Evolutionary conservation across 2,888 invertebrate species (phyloP).

Genomic region (Idaea aversata): DNA sequence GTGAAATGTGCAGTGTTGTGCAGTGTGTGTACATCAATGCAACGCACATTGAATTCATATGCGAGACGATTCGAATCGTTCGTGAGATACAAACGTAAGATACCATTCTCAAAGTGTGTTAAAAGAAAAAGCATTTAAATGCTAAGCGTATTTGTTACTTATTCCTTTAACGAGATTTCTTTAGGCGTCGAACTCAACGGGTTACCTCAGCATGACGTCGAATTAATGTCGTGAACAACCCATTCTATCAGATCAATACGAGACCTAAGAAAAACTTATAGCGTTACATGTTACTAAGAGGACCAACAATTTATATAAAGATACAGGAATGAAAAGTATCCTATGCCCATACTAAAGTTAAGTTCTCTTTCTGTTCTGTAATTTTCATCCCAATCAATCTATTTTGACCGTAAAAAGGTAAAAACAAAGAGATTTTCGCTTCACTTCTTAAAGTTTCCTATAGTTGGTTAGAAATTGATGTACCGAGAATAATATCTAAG

Average conservation of each 20-base stretch:
- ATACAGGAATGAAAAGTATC: too few relatives aligned
- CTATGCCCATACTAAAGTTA: too few relatives aligned
- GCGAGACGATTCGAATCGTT: conserved; percentile 4
- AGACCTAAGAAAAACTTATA: not conserved
- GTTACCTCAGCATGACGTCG: not conserved
- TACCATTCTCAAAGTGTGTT: not conserved
- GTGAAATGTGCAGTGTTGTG: conserved; percentile 20
- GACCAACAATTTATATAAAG: not conserved
- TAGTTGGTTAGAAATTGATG: not conserved
- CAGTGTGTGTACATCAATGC: conserved; percentile 12
- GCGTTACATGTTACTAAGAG: too few relatives aligned
- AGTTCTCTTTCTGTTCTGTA: too few relatives aligned
- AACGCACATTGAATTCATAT: conserved; percentile 14
- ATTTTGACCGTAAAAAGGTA: not conserved
- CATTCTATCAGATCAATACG: not conserved
- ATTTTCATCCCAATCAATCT: not conserved
- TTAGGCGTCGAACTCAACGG: not conserved
- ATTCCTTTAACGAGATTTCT: not conserved
- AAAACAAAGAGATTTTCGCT: not conserved
- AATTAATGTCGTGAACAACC: not conserved
- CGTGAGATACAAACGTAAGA: not conserved
- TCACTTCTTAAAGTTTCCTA: not conserved
- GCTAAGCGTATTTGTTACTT: not conserved
- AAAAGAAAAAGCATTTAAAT: not conserved
- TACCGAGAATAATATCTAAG: not conserved